Percentiles rank a stretch among this genome's conserved stretches.
Conservation (phyloP, 1,140 invertebrate species). For the Lasioglossum baleicum region DNA sequence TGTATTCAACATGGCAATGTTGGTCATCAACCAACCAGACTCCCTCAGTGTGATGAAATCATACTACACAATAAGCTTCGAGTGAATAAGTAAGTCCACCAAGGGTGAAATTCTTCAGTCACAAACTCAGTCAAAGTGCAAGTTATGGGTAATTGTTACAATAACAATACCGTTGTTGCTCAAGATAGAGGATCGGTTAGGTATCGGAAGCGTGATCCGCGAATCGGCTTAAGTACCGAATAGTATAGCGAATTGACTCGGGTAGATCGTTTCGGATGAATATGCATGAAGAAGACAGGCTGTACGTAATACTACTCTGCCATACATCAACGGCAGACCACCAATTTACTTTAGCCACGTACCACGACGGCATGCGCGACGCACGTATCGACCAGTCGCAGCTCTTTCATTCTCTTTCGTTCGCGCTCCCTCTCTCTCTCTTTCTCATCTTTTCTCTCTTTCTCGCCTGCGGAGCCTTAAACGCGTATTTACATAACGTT, state of each 20-base stretch:
- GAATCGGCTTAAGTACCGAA: conserved; percentile 7
- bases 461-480: not conserved
- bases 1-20: no score
- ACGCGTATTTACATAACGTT: conserved; percentile 38
- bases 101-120: no score
- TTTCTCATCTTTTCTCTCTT: no score
- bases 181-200: not conserved
- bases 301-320: conserved; percentile 48
- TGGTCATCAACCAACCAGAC: no score
- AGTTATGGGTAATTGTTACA: no score
- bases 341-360: conserved; percentile 47
- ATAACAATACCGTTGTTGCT: no score
- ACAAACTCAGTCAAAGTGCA: no score
- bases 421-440: no score
- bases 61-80: no score
- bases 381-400: conserved; percentile 10
- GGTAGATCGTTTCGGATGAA: conserved; percentile 27
- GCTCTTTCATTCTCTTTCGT: not conserved
- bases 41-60: no score
- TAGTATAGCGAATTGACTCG: not conserved
- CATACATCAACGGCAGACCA: conserved; percentile 47
- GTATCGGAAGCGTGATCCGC: not conserved
- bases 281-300: conserved; percentile 42
- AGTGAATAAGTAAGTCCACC: no score
- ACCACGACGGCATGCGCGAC: conserved; percentile 18